These are phyloP conservation scores for Myotis pilosus DNA, from an alignment of 2,797 vertebrate genomes.

Conservation along the genomic window DNA sequence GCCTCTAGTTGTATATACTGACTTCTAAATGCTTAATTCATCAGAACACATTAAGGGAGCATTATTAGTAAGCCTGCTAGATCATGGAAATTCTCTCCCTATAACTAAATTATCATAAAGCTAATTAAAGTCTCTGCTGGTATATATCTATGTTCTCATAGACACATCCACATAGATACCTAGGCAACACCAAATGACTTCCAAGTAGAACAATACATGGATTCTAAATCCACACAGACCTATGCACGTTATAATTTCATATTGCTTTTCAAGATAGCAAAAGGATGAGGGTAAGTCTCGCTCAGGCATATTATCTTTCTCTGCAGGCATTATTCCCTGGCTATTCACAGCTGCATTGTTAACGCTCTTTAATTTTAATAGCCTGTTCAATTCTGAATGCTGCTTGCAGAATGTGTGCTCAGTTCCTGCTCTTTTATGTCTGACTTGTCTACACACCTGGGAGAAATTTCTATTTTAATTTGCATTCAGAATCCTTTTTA, in stretches of 20 bases:
- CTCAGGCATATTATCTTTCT: neutral
- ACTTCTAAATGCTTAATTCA: slow-evolving; percentile 3
- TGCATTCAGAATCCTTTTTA: neutral
- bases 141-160: neutral
- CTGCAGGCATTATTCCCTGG: neutral
- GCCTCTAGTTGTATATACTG: neutral
- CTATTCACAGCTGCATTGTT: neutral
- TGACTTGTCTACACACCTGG: neutral
- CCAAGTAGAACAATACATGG: neutral
- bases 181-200: neutral
- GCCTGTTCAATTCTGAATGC: neutral
- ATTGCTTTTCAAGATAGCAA: slow-evolving; percentile 42
- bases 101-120: neutral
- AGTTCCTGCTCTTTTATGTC: neutral
- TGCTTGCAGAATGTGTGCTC: neutral
- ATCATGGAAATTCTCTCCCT: neutral
- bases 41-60: neutral
- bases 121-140: slow-evolving; percentile 31
- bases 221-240: neutral
- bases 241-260: neutral
- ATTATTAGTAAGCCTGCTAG: neutral
- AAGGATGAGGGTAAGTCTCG: neutral
- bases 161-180: neutral
- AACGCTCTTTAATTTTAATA: slow-evolving; percentile 18
- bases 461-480: neutral